A percentile compares a stretch with the other conserved stretches of the same genome.
Evolutionary conservation across 2,888 invertebrate species (phyloP).

Genomic region (Hirtodrosophila histrioides): DNA sequence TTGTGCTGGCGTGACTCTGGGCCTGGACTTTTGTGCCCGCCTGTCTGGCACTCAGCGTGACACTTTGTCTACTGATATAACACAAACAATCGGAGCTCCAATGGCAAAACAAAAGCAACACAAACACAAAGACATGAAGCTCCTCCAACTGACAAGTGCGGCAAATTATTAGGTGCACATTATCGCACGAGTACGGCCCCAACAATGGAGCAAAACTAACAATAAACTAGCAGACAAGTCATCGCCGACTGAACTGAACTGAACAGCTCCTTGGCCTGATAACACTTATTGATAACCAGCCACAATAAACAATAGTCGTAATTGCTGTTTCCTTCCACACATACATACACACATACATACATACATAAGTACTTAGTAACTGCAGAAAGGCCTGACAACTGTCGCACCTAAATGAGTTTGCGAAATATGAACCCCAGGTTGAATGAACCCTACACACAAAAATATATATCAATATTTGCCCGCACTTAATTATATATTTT

Average conservation of each 20-base stretch:
- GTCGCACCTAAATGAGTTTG: background rate
- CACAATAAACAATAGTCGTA: constrained; percentile 2
- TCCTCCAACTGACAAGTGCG: constrained; percentile 36
- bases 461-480: background rate
- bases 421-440: constrained; percentile 11
- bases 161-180: constrained; percentile 47
- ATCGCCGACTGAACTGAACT: background rate
- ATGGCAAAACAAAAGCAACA: constrained; percentile 46
- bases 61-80: constrained; percentile 76
- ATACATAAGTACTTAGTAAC: too few species aligned
- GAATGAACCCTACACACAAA: constrained; percentile 19
- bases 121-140: constrained; percentile 50
- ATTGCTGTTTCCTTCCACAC: constrained; percentile 17
- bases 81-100: constrained; percentile 46
- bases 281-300: constrained; percentile 38
- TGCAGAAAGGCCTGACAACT: constrained; percentile 8
- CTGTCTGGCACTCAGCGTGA: constrained; percentile 61
- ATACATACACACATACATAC: too few species aligned
- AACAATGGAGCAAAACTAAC: constrained; percentile 2
- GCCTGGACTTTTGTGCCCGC: constrained; percentile 31
- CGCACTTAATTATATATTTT: constrained; percentile 1
- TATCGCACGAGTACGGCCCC: too few species aligned
- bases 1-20: constrained; percentile 33
- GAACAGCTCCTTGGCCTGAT: constrained; percentile 41
- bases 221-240: constrained; percentile 30